Evolutionary conservation across 2,888 invertebrate species (phyloP).

Genomic region (Xylophagus ater): DNA sequence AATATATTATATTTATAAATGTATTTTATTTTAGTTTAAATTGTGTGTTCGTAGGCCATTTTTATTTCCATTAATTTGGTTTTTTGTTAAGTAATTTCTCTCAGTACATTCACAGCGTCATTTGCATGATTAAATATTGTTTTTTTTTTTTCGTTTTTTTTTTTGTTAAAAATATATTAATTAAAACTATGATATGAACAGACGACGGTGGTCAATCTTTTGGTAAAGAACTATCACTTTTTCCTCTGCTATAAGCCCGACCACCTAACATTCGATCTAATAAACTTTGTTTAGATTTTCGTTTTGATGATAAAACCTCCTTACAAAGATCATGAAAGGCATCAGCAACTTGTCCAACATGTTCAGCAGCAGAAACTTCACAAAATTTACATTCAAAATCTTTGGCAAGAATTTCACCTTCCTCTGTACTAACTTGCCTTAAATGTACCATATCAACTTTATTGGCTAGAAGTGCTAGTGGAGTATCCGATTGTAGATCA

Average conservation of each 20-base stretch:
- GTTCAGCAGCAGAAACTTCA: constrained; percentile 82
- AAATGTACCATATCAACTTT: constrained; percentile 87
- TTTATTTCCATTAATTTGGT: too few relatives aligned
- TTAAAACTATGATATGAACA: too few relatives aligned
- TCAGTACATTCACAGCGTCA: too few relatives aligned
- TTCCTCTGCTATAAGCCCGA: constrained; percentile 67
- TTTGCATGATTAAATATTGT: too few relatives aligned
- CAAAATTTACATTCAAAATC: constrained; percentile 81
- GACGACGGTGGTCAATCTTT: too few relatives aligned
- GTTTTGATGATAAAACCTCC: constrained; percentile 64
- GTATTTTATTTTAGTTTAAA: too few relatives aligned
- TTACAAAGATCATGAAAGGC: constrained; percentile 77
- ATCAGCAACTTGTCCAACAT: constrained; percentile 71
- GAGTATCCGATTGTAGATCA: constrained; percentile 57
- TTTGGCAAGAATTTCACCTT: constrained; percentile 78
- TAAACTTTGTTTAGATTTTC: constrained; percentile 75
- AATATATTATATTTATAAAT: too few relatives aligned
- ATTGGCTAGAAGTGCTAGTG: constrained; percentile 77
- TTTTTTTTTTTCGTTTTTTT: too few relatives aligned
- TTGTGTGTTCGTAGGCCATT: too few relatives aligned
- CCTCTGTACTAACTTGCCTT: constrained; percentile 75
- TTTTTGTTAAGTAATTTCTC: too few relatives aligned
- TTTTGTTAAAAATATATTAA: too few relatives aligned
- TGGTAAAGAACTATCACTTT: constrained; percentile 79
- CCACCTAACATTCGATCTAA: constrained; percentile 74